Percentiles rank a stretch among this genome's conserved stretches.
Conservation (phyloP, 2,888 invertebrate species). For the Caprella mutica region DNA sequence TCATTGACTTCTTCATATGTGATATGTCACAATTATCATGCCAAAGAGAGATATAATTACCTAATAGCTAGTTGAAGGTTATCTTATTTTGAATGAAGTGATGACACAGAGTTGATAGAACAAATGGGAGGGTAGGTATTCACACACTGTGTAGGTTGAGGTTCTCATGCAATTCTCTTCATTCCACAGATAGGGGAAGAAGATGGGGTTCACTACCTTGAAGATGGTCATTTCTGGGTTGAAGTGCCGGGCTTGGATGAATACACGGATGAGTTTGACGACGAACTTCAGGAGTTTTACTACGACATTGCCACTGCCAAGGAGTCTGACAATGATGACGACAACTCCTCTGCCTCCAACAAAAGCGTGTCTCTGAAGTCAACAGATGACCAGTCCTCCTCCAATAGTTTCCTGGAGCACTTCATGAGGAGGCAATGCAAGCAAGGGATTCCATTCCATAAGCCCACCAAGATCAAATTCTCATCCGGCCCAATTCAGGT, state of each 20-base stretch:
- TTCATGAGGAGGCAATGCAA: too few species aligned
- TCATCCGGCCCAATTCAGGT: slow-evolving; percentile 67
- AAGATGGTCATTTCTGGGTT: slow-evolving; percentile 88
- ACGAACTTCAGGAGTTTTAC: slow-evolving; percentile 57
- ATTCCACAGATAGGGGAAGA: slow-evolving; percentile 47
- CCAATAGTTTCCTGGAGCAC: not conserved
- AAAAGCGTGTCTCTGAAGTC: not conserved
- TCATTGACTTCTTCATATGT: too few species aligned
- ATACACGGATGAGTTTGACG: slow-evolving; percentile 56
- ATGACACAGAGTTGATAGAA: too few species aligned
- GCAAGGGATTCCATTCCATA: slow-evolving; percentile 54
- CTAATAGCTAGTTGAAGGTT: too few species aligned
- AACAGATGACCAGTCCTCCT: not conserved
- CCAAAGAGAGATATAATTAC: too few species aligned
- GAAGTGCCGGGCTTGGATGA: slow-evolving; percentile 55
- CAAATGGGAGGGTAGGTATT: too few species aligned
- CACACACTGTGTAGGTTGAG: too few species aligned
- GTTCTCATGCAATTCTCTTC: too few species aligned
- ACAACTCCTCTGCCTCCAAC: not conserved
- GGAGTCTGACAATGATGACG: slow-evolving; percentile 48
- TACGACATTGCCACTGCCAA: slow-evolving; percentile 40
- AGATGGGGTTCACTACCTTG: slow-evolving; percentile 78
- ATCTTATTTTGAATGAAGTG: too few species aligned
- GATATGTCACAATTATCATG: too few species aligned
- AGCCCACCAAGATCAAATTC: slow-evolving; percentile 61